A percentile compares a stretch with the other conserved stretches of the same genome.
Conservation (phyloP, 23 tunicate species). For the Ciona savignyi region DNA sequence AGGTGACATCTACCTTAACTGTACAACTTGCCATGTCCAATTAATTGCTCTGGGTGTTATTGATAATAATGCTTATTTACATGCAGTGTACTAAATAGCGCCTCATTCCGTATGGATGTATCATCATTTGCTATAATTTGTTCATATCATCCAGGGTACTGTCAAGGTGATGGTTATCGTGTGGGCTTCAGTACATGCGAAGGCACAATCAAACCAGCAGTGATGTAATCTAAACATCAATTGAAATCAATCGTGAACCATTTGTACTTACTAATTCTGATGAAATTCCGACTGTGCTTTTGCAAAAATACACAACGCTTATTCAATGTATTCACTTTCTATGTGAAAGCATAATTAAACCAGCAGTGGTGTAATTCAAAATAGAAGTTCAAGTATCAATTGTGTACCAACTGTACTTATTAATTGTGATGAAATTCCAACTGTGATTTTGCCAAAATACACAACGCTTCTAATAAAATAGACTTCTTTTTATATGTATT, state of each 20-base stretch:
- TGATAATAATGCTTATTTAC: no score
- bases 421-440: background rate
- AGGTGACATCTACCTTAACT: no score
- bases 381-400: no score
- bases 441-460: background rate
- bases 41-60: no score
- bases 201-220: conserved; percentile 84
- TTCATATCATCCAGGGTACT: conserved; percentile 36
- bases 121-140: no score
- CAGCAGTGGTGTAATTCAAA: conserved; percentile 44
- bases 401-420: background rate
- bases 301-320: background rate
- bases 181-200: conserved; percentile 98
- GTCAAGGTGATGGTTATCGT: conserved; percentile 65
- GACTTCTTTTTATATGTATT: no score
- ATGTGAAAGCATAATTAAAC: conserved; percentile 84
- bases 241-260: no score
- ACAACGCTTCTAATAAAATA: background rate
- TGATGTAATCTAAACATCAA: conserved; percentile 5
- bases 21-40: no score
- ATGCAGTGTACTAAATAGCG: no score
- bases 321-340: no score
- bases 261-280: background rate
- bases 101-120: no score
- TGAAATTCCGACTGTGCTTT: background rate